A percentile compares a stretch with the other conserved stretches of the same genome.
Evolutionary conservation across 23 tunicate species (phyloP).

Genomic region (Styela clava): DNA sequence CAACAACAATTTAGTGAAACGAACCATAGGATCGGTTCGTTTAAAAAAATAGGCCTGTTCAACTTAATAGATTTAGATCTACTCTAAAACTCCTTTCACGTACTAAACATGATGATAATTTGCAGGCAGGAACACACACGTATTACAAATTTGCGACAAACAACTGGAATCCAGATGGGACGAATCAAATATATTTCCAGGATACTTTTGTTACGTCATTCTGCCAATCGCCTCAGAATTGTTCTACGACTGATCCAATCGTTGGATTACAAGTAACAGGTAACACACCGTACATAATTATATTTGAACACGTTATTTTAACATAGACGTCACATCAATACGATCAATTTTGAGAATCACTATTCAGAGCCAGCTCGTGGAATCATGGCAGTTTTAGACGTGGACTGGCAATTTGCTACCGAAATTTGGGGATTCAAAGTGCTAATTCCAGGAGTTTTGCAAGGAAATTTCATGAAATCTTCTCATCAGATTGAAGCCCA

Average conservation of each 20-base stretch:
- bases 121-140: slow-evolving; percentile 15
- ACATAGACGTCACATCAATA: background rate
- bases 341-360: too few species aligned
- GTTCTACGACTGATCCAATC: slow-evolving; percentile 3
- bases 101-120: too few species aligned
- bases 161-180: slow-evolving; percentile 33
- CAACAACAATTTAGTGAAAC: too few species aligned
- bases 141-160: background rate
- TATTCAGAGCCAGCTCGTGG: slow-evolving; percentile 15
- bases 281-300: background rate
- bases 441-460: slow-evolving; percentile 6
- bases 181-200: slow-evolving; percentile 20
- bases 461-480: background rate
- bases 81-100: too few species aligned
- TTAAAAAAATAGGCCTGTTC: too few species aligned
- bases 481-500: background rate
- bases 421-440: slow-evolving; percentile 25
- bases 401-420: slow-evolving; percentile 21
- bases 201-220: slow-evolving; percentile 24
- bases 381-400: slow-evolving; percentile 19
- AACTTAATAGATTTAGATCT: too few species aligned
- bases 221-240: background rate
- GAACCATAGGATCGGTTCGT: too few species aligned
- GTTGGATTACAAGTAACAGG: slow-evolving; percentile 13
- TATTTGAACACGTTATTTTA: background rate